Evolutionary conservation across 2,888 invertebrate genomes (phyloP), one percentile per base, ranked within the genome.

Genomic region (Melanchra persicariae): DNA sequence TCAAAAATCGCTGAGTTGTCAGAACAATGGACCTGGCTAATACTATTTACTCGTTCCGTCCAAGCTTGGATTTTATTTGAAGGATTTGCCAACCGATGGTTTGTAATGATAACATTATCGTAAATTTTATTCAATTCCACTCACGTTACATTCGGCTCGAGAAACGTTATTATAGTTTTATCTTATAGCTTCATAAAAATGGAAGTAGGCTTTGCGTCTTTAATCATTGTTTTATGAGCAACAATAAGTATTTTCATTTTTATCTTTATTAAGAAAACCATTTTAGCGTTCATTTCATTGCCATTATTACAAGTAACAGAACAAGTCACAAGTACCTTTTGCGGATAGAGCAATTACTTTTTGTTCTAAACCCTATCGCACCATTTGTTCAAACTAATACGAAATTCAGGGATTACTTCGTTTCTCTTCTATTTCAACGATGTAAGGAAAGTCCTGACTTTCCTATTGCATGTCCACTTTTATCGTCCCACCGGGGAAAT

Each of bases 1-100:
- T 91, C 90, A 91, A 91, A 92, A 91, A 88, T 89, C 87, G 86
- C 88, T 87, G 89, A 89, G 85, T 88, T 88, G 87, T 88, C 89
- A 88, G 88, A 85, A 90, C 88, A 91, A 88, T 89, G 87, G 86
- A 70, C 84, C 79, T 68, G 72, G 74, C 78, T 87, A 87, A 87
- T 87, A 87, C 83, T 87, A 87, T 90, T 87, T 87, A 86, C 87
- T 87, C 86, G 82, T 85, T 83, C 77, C 67, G 74, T 73, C 81
- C 69, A 81, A 77, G 67, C 79, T 85, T 70, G 61, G 80, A 66
- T 86, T 88, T 87, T 86, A 87, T 89, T 87, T 87, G 82, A 86
- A 84, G 85, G 85, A 89, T 89, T 90, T 85, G 82, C 87, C 78
- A 86, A 84, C 83, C 86, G 86, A 87, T 88, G 84, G 84, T 83